Evolutionary conservation across 2,888 invertebrate genomes (phyloP), one percentile per base, ranked within the genome.

Genomic region (Callimorpha dominula): DNA sequence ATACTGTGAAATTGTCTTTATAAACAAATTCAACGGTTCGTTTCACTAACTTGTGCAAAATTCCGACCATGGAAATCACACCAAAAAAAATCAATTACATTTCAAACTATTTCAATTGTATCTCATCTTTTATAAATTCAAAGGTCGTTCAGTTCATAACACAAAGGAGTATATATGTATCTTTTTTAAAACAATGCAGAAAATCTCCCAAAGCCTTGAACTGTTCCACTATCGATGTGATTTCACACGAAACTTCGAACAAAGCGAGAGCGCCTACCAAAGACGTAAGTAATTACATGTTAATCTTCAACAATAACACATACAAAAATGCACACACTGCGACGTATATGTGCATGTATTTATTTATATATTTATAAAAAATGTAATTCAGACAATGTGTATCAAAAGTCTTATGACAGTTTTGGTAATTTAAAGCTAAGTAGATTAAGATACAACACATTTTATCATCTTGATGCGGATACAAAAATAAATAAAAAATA

Each of bases 181-280:
- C 76, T 73, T 77, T 81, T 76, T 70, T 65, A 65, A 74, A 74
- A 85, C 81, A 85, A 83, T 85, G 81, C 76, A 78, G 85, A 79
- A 84, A 83, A 84, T 87, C 86, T 87, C 85, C 81, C 78, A 81
- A 75, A 82, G 74, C 88, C 88, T 88, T 88, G 86, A 85, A 79
- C 82, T 80, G 81, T 70, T 73, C 81, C 77, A 81, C 84, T 84
- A 83, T 77, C 80, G 81, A 76, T 78, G 80, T 73, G 75, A 83
- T 86, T 89, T 88, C 86, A 86, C 87, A 89, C 87, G 87, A 88
- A 85, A 81, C 78, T 72, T 73, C 68, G 71, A 78, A 78, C 77
- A 76, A 76, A 74, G 78, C 73, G 78, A 75, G 76, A 81, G 76
- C 76, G 82, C 76, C 78, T 77, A 79, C 77, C 71, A 76, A 79